Conservation (phyloP, 2,888 invertebrate genomes). For the Teleogryllus oceanicus region DNA sequence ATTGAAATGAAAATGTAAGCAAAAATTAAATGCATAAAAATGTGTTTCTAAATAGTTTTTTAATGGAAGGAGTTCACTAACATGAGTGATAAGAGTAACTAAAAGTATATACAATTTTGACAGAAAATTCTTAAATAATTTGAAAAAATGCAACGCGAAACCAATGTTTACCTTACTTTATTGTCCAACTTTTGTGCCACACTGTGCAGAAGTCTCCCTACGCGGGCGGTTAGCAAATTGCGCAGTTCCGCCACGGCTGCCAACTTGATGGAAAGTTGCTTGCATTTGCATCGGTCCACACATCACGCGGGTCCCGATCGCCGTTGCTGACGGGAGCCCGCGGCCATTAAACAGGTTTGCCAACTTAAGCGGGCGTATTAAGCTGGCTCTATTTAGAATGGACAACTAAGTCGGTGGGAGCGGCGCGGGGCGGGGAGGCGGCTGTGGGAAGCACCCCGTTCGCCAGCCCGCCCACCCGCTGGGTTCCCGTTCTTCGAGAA, state of each 20-base stretch:
- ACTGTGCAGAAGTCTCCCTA: neutral
- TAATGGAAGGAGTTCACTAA: too few species aligned
- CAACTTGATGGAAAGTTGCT: neutral
- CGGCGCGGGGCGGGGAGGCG: neutral
- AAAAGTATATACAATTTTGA: too few species aligned
- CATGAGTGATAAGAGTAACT: too few species aligned
- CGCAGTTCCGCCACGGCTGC: neutral
- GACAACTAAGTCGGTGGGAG: neutral
- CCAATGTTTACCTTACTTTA: too few species aligned
- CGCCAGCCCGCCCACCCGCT: too few species aligned
- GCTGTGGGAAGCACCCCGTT: neutral
- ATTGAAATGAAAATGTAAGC: too few species aligned
- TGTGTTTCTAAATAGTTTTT: too few species aligned
- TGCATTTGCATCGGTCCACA: neutral
- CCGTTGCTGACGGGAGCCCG: neutral
- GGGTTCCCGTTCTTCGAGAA: too few species aligned
- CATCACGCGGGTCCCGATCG: neutral
- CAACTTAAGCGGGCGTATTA: conserved; percentile 2
- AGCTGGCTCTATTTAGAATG: neutral
- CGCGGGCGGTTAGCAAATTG: neutral
- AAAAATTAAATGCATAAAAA: too few species aligned
- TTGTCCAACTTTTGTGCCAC: too few species aligned
- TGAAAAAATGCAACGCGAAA: too few species aligned
- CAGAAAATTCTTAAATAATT: too few species aligned
- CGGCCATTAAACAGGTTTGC: conserved; percentile 6